These are phyloP conservation scores for Hermetia illucens DNA, from an alignment of 1,140 invertebrate genomes.

Conservation along the genomic window DNA sequence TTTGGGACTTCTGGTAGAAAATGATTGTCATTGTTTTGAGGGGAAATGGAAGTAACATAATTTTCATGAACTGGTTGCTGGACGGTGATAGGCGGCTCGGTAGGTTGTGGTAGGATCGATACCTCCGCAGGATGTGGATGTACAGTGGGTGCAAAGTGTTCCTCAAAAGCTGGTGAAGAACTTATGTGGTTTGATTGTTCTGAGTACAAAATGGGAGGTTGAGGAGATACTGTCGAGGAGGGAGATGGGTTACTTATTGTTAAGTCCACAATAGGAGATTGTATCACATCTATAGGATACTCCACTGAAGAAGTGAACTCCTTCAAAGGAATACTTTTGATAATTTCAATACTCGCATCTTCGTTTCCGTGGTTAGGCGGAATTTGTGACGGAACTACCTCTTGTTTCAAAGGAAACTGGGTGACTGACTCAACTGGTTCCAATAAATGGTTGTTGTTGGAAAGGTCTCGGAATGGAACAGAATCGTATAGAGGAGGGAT, in stretches of 20 bases:
- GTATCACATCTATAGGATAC: conserved; percentile 44
- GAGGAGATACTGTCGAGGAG: too few species aligned
- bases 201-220: too few species aligned
- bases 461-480: conserved; percentile 32
- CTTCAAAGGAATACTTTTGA: conserved; percentile 42
- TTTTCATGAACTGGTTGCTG: too few species aligned
- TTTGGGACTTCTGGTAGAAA: conserved; percentile 23
- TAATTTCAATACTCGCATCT: conserved; percentile 32
- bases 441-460: conserved; percentile 11
- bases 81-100: background rate
- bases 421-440: too few species aligned
- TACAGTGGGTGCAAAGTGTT: too few species aligned
- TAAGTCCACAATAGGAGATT: conserved; percentile 47
- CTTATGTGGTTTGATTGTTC: too few species aligned
- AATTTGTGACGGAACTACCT: conserved; percentile 6
- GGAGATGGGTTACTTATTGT: too few species aligned
- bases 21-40: too few species aligned
- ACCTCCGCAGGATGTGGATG: too few species aligned
- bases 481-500: conserved; percentile 42
- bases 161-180: too few species aligned
- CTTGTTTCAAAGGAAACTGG: too few species aligned
- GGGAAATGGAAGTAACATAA: too few species aligned
- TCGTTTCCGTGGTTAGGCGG: conserved; percentile 5
- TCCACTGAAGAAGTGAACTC: conserved; percentile 48
- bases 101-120: conserved; percentile 5